Percentiles rank a stretch among this genome's conserved stretches.
Conservation (phyloP, 2,113 vertebrate species). For the Limanda limanda region DNA sequence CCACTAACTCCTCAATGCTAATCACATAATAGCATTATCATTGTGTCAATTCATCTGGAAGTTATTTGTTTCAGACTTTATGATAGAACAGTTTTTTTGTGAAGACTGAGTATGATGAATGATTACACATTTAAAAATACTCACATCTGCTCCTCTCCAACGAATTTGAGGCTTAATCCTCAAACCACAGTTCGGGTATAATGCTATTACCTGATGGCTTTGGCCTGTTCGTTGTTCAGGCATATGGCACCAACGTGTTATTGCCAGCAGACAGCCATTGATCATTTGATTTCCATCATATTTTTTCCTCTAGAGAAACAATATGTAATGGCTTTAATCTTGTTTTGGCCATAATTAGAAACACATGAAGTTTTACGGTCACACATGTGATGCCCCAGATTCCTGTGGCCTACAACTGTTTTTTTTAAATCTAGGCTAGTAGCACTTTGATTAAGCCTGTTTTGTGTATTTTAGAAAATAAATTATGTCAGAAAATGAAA, state of each 20-base stretch:
- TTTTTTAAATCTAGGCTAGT: conserved; percentile 59
- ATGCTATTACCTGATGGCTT: no score
- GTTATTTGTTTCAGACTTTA: no score
- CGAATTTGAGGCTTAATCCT: not conserved
- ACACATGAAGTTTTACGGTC: conserved; percentile 53
- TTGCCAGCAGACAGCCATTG: not conserved
- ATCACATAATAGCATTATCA: no score
- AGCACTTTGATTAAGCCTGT: conserved; percentile 29
- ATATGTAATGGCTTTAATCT: conserved; percentile 43
- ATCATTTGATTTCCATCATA: conserved; percentile 28
- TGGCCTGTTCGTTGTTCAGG: conserved; percentile 6
- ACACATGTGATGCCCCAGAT: conserved; percentile 72
- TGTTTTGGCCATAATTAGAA: conserved; percentile 66
- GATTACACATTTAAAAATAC: not conserved
- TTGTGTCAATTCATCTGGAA: no score
- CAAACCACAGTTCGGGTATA: not conserved
- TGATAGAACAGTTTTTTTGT: no score
- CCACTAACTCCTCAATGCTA: no score
- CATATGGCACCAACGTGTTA: not conserved
- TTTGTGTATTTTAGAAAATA: conserved; percentile 32
- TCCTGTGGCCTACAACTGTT: conserved; percentile 55
- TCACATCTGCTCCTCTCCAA: not conserved
- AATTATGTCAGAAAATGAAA: not conserved
- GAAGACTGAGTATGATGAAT: not conserved
- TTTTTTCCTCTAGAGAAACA: conserved; percentile 11